These are phyloP conservation scores for Papilio aristodemus DNA, from an alignment of 1,140 invertebrate species.

Conservation along the genomic window DNA sequence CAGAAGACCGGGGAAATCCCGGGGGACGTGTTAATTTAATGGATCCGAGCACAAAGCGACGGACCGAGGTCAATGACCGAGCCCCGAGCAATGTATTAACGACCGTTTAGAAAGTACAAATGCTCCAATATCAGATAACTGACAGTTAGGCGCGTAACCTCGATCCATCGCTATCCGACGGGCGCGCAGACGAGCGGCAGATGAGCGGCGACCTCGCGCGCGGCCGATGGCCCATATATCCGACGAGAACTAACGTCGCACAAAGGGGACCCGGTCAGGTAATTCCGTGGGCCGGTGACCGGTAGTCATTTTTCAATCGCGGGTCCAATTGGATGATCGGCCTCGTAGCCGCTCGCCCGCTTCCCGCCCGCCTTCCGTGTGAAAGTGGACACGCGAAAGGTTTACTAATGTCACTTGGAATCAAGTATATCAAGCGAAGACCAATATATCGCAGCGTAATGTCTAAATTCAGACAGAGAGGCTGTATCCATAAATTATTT, in stretches of 20 bases:
- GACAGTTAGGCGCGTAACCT: constrained; percentile 33
- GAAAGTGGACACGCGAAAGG: constrained; percentile 39
- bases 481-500: too few species aligned
- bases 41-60: neutral
- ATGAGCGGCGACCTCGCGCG: constrained; percentile 37
- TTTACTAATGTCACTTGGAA: neutral
- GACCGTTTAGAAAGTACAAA: constrained; percentile 37
- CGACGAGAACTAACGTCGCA: constrained; percentile 36
- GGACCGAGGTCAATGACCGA: neutral
- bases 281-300: constrained; percentile 34
- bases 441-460: too few species aligned
- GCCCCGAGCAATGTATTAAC: constrained; percentile 8
- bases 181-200: constrained; percentile 25
- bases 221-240: constrained; percentile 39
- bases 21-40: neutral
- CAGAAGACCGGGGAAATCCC: neutral
- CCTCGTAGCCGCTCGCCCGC: constrained; percentile 26
- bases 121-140: constrained; percentile 32
- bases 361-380: constrained; percentile 43
- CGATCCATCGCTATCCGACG: constrained; percentile 13
- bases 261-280: constrained; percentile 43
- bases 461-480: too few species aligned
- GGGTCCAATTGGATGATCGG: constrained; percentile 48
- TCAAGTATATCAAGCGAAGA: neutral
- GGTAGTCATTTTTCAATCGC: constrained; percentile 48